These are phyloP conservation scores for Peribatodes rhomboidaria DNA, from an alignment of 2,888 invertebrate genomes.

Conservation along the genomic window DNA sequence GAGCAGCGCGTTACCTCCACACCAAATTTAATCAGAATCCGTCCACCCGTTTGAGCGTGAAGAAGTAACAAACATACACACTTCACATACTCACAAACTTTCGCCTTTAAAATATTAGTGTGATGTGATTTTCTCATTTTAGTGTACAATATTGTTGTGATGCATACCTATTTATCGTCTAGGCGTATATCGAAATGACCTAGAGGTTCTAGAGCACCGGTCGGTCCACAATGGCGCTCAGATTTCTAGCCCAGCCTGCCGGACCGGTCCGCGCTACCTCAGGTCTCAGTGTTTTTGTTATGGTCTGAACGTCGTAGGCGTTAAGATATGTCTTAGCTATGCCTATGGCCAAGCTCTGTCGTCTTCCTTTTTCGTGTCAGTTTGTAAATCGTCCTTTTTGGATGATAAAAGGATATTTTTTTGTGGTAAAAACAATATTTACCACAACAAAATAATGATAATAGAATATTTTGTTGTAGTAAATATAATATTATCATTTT, in stretches of 20 bases:
- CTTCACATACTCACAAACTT: too few relatives aligned
- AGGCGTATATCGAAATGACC: constrained; percentile 54
- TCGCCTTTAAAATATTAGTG: too few relatives aligned
- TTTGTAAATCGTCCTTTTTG: background rate
- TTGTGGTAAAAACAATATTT: background rate
- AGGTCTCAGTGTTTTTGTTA: constrained; percentile 51
- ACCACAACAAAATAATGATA: background rate
- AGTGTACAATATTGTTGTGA: background rate
- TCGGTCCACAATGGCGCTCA: constrained; percentile 69
- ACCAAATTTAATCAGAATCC: too few relatives aligned
- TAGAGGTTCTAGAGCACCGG: constrained; percentile 53
- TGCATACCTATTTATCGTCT: constrained; percentile 2
- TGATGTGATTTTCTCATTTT: too few relatives aligned
- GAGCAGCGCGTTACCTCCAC: too few relatives aligned
- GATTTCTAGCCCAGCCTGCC: constrained; percentile 68
- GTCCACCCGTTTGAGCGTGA: too few relatives aligned
- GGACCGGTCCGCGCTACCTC: constrained; percentile 61
- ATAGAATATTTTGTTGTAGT: too few relatives aligned
- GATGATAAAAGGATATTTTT: background rate
- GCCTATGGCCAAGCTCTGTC: constrained; percentile 9
- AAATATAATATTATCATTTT: too few relatives aligned
- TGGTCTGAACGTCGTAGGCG: constrained; percentile 54
- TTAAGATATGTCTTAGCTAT: constrained; percentile 46
- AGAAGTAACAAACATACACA: too few relatives aligned
- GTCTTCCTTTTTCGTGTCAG: constrained; percentile 30